Evolutionary conservation across 2,797 vertebrate species (phyloP).

Genomic region (Spheniscus humboldti): DNA sequence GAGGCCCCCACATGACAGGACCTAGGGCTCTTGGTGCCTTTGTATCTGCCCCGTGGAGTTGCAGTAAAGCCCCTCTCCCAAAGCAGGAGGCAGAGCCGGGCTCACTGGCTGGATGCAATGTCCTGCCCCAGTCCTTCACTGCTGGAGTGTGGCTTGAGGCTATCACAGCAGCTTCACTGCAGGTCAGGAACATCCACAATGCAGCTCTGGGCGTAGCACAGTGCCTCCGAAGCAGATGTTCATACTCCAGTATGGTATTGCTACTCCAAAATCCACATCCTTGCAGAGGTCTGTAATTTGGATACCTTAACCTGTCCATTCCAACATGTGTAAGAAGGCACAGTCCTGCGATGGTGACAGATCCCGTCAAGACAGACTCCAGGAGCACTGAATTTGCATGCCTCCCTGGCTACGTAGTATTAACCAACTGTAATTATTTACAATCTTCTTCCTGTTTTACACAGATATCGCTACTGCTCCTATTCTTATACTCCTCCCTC

Average conservation of each 20-base stretch:
- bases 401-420: fast-evolving
- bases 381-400: fast-evolving
- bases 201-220: not conserved
- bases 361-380: too few species aligned
- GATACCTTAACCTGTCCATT: not conserved
- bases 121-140: not conserved
- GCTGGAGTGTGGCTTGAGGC: fast-evolving
- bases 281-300: not conserved
- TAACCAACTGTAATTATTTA: not conserved
- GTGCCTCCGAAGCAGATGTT: fast-evolving
- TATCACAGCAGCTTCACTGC: fast-evolving
- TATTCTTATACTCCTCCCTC: not conserved
- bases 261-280: not conserved
- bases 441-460: not conserved
- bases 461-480: not conserved
- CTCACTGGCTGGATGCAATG: fast-evolving
- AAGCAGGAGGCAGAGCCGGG: not conserved
- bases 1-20: fast-evolving
- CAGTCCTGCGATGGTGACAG: not conserved
- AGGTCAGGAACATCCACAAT: not conserved
- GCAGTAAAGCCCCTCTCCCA: not conserved
- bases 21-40: not conserved
- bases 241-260: fast-evolving
- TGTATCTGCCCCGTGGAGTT: fast-evolving
- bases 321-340: fast-evolving